Evolutionary conservation across 2,888 invertebrate species (phyloP).

Genomic region (Sarcophaga variegata): DNA sequence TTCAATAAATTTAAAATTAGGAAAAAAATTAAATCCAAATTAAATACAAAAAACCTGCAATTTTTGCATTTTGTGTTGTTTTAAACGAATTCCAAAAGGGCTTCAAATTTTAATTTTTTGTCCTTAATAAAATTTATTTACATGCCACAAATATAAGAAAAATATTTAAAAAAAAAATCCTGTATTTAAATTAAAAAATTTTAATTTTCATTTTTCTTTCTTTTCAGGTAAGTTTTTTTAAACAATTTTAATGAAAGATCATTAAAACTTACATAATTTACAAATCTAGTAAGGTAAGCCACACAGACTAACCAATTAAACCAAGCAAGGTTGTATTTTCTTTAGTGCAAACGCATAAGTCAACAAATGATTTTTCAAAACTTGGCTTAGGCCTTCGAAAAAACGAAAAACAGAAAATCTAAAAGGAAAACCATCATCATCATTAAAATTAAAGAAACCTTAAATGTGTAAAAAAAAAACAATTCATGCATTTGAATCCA

Average conservation of each 20-base stretch:
- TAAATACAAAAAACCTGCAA: no score
- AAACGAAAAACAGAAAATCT: not conserved
- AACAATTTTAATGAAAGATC: not conserved
- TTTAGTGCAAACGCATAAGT: no score
- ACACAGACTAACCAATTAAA: not conserved
- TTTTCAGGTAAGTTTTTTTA: conserved; percentile 61
- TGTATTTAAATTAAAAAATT: not conserved
- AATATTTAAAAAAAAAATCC: not conserved
- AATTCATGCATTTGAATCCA: not conserved
- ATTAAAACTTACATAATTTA: no score
- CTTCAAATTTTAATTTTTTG: no score
- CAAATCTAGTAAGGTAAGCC: conserved; percentile 24
- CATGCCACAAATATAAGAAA: conserved; percentile 15
- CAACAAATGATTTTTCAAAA: not conserved
- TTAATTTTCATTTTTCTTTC: conserved; percentile 20
- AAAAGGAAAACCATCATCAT: conserved; percentile 31
- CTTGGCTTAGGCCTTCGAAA: not conserved
- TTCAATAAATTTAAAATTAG: no score
- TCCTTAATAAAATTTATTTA: conserved; percentile 37
- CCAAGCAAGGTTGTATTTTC: no score
- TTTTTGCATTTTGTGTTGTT: no score
- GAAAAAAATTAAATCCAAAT: no score
- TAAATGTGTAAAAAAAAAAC: not conserved
- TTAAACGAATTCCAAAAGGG: no score
- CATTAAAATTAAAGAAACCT: conserved; percentile 18